Evolutionary conservation across 2,113 vertebrate species (phyloP), one percentile per base, ranked within the genome.

Genomic region (Chlorodrepanis virens): DNA sequence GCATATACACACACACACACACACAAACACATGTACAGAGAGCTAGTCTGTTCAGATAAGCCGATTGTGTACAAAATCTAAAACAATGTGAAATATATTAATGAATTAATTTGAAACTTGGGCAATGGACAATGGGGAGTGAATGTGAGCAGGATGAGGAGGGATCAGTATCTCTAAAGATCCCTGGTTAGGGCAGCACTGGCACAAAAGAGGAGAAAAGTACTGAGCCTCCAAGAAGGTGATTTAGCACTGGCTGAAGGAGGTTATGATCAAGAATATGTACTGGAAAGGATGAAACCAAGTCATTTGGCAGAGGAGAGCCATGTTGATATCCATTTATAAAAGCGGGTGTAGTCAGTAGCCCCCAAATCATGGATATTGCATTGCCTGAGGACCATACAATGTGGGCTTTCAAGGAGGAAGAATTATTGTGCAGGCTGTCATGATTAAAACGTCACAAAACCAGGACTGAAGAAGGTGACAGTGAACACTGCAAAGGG

Each of bases 251-350:
- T 24, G 53, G 28, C 29, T 83, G 61, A 74, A 89, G 68, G 35
- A 87, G 44, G 59, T 39, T 70, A 17, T 29, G 47, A 94, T 69
- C n/a, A 42, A 69, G 60, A 39, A 4, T 37, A 82, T n/a, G 50
- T n/a, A 47, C 49, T 53, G 28, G 45, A 95, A 71, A 52, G 7
- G 53, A 87, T 64, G 47, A 80, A 90, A 35, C 45, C 29, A 70
- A 86, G 60, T 70, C 39, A 70, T 74, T 52, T 92, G 88, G 78
- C 82, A 94, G 86, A 93, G 78, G 17, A 78, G 86, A 91, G 59
- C 39, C 42, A 40, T 11, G 42, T 44, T 80, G 71, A 1, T 23
- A 92, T 80, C 85, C 79, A 83, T 77, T 92, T 89, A 39, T 20
- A 64, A 89, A 93, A 81, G 47, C 5, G 35, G 35, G 35, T 35